Base-by-base conservation (phyloP, 2,113 vertebrate species). In the Gopherus evgoodei region DNA sequence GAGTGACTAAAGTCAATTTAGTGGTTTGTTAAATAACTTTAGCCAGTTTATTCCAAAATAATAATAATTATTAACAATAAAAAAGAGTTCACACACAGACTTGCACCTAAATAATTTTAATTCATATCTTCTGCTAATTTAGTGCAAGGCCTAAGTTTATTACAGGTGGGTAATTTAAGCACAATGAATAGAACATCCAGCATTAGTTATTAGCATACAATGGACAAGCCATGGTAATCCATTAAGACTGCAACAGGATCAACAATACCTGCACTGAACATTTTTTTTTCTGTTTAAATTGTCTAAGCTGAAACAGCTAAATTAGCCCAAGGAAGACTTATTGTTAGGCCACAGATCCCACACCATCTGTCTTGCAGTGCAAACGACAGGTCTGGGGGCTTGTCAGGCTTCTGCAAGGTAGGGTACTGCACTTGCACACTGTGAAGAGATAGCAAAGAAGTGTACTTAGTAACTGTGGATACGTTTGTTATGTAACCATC, bases 261-360 rank as follows among this genome's bases (percentile, higher is more conserved):
- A 93, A 84, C 21, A 84, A n/a, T 16, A 31, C 56, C 84, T 90
- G 59, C 81, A 49, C 35, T 86, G 19, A 86, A 54, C 35, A 22
- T 25, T 14, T 49, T 72, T 59, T 62, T 52, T 89, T 72, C 92
- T 62, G 17, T 78, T 2, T 49, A 89, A 52, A 49, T 42, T 90
- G n/a, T n/a, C 69, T 11, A 9, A 62, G 81, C 52, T 85, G 3
- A 31, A 88, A 50, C 65, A 90, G 35, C 35, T 85, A 25, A 35
- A 31, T 65, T 24, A 57, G 88, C 22, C 49, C 49, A 81, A 93
- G 88, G 25, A 84, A 91, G 78, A 69, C 50, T 56, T 95, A 25
- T 79, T 81, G 72, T 86, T 86, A 90, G 89, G 87, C 85, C n/a
- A 81, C 76, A 76, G 81, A 90, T 53, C 87, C 62, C 83, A 90